Base-by-base conservation (phyloP, 2,113 vertebrate genomes). In the Anoura caudifer region DNA sequence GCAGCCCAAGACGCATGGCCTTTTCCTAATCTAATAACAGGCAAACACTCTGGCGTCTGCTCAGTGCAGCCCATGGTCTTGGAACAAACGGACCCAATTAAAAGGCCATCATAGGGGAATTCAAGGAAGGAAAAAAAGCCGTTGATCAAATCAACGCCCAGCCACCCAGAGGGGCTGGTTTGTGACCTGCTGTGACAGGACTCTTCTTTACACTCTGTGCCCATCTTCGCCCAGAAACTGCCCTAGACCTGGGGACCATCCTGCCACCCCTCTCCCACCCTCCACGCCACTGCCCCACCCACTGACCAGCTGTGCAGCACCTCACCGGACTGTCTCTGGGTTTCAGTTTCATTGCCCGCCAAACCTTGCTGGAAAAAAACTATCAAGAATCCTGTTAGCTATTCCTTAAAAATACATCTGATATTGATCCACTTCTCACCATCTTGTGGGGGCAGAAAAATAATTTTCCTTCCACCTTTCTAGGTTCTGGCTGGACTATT, bases 1-100 rank as follows among this genome's bases (percentile, higher is more conserved):
- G 87, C 38, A 63, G 88, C 52, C 26, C 72, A 65, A 81, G 80
- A 91, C 7, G 2, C 17, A 80, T 38, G n/a, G 59, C 76, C 70
- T 96, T 95, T 97, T 96, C 95, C 97, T 96, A 90, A 92, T 94
- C 81, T 81, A 94, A 95, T 97, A 52, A 87, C 0, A 75, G 77
- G 65, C 90, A 84, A 94, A 90, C 87, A 90, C 88, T 76, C 76
- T 90, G 95, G 70, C 16, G 0, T 96, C 97, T 94, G 97, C 81
- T 96, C 85, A 38, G 90, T 70, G 79, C 79, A 96, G 87, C 17
- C 61, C 31, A 4, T 43, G 63, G 72, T 69, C 76, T 94, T 56
- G 45, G 77, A 87, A 96, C 65, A 95, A 94, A 97, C 63, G 41
- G 52, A 92, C 67, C 22, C 94, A 92, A 97, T 97, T 97, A 96